Base-by-base conservation (phyloP, 2,113 vertebrate genomes). In the Percopsis transmontana region DNA sequence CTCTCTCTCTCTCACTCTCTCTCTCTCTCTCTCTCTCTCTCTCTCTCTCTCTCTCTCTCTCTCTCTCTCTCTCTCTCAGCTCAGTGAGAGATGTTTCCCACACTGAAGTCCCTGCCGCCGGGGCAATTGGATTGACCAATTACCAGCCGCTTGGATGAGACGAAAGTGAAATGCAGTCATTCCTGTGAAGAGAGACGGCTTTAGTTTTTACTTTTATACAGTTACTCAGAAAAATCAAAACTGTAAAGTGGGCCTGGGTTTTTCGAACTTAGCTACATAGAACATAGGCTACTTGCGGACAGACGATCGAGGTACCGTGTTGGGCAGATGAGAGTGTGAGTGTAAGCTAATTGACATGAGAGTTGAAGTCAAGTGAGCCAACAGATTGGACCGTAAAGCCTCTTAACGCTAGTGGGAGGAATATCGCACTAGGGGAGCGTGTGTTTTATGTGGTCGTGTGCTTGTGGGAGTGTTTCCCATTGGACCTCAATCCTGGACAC, bases 371-470 rank as follows among this genome's bases (percentile, higher is more conserved):
- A 87, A 85, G 84, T 83, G 85, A 90, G 71, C 68, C 80, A 83
- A 84, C 87, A 89, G 90, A 88, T 85, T 84, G 82, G 80, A 88
- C 83, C 68, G 76, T 68, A 91, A 92, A 92, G 90, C 90, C 80
- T 90, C 89, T 92, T 92, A 92, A 85, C 80, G 69, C 86, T 84
- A 84, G 85, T 87, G 80, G 81, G 66, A 68, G 74, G 71, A 76
- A 81, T 62, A 78, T 56, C 54, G 52, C 62, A 61, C 68, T 39
- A 70, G 66, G 71, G 64, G 62, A 74, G 72, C 51, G 73, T 79
- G 77, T 82, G 75, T 76, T 13, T 57, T 33, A 21, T 58, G 15
- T 71, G 58, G 57, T 62, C 63, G 67, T 50, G 9, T 64, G 78
- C 2, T n/a, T 58, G 33, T 39, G 61, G 44, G 53, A 5, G 71